Evolutionary conservation across 2,113 vertebrate genomes (phyloP).

Genomic region (Meles meles): DNA sequence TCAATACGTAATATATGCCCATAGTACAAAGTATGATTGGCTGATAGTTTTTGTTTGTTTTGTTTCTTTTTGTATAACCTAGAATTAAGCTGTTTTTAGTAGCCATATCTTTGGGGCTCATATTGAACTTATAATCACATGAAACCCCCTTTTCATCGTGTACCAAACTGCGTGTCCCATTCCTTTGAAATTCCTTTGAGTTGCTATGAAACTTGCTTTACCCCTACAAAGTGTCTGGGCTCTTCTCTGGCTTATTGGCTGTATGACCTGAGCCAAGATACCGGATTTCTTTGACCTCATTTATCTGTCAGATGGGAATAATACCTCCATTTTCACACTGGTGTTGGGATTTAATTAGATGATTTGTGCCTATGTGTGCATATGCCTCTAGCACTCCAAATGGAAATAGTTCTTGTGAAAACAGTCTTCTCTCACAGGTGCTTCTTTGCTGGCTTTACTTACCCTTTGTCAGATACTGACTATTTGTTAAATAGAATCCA

Average conservation of each 20-base stretch:
- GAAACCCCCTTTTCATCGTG: neutral
- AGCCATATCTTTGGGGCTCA: conserved; percentile 12
- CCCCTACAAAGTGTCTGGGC: neutral
- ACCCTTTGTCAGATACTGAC: neutral
- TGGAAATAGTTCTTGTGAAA: conserved; percentile 3
- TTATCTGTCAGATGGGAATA: neutral
- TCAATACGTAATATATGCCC: neutral
- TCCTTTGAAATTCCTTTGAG: neutral
- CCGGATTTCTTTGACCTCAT: neutral
- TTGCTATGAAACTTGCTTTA: conserved; percentile 12
- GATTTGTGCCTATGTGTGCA: neutral
- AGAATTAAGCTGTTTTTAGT: conserved; percentile 15
- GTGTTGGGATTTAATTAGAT: neutral
- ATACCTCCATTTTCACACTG: neutral
- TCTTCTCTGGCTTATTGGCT: neutral
- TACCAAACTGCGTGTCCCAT: neutral
- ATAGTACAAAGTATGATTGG: neutral
- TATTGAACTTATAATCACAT: neutral
- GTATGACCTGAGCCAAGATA: neutral
- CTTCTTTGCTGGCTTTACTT: neutral
- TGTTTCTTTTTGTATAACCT: neutral
- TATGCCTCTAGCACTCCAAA: neutral
- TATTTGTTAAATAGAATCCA: neutral
- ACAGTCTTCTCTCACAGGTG: neutral
- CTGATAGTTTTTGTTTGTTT: neutral